Evolutionary conservation across 2,888 invertebrate genomes (phyloP).

Genomic region (Acleris holmiana): DNA sequence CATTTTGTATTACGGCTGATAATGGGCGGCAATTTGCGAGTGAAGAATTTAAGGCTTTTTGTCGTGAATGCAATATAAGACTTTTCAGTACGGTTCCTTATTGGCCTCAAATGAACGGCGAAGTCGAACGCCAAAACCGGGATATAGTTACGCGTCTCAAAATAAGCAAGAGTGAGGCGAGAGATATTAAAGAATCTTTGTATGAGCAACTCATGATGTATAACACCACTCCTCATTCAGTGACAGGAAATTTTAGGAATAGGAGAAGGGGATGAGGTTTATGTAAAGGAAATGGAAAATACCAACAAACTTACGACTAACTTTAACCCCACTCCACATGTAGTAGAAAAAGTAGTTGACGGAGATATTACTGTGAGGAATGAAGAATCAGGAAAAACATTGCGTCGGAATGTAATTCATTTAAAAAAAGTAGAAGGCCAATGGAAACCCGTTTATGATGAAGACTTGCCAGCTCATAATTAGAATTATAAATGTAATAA

Average conservation of each 20-base stretch:
- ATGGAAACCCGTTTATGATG: conserved; percentile 38
- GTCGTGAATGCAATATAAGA: conserved; percentile 3
- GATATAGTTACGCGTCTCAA: conserved; percentile 37
- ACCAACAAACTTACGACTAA: conserved; percentile 37
- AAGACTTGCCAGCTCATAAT: too few species aligned
- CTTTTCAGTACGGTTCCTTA: conserved; percentile 42
- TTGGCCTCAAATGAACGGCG: too few species aligned
- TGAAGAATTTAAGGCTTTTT: too few species aligned
- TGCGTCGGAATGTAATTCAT: conserved; percentile 41
- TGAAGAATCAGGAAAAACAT: conserved; percentile 41
- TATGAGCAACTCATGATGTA: conserved; percentile 45
- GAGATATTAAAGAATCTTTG: conserved; percentile 43
- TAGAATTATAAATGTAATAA: too few species aligned
- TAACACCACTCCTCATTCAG: conserved; percentile 44
- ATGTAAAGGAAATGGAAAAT: too few species aligned
- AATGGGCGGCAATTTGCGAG: too few species aligned
- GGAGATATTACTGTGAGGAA: conserved; percentile 40
- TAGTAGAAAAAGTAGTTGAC: conserved; percentile 17
- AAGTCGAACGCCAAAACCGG: conserved; percentile 39
- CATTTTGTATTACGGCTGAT: too few species aligned
- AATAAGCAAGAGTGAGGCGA: conserved; percentile 32
- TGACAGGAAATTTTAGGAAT: conserved; percentile 41
- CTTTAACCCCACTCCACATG: conserved; percentile 40
- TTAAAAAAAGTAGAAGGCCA: conserved; percentile 43
- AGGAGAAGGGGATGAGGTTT: too few species aligned